Evolutionary conservation across 2,113 vertebrate genomes (phyloP).

Genomic region (Onychostruthus taczanowskii): DNA sequence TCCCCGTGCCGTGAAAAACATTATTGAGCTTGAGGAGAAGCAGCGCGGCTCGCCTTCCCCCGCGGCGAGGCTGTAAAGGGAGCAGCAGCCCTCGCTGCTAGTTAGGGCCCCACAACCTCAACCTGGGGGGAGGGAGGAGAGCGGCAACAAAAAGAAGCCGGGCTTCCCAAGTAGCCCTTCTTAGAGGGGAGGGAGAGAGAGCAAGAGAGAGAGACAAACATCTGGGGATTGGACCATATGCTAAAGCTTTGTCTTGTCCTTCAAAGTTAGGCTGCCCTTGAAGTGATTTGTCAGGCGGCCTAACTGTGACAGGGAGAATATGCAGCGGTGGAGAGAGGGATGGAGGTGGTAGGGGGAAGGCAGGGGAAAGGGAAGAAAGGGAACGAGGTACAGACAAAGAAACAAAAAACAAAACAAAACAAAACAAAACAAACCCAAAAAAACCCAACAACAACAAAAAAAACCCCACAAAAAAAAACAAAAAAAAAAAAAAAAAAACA

Average conservation of each 20-base stretch:
- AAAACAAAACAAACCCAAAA: too few species aligned
- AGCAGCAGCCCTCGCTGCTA: not conserved
- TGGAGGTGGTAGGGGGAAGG: not conserved
- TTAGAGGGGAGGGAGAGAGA: conserved; percentile 42
- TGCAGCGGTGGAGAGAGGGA: not conserved
- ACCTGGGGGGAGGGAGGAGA: not conserved
- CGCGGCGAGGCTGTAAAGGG: not conserved
- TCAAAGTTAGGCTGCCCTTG: conserved; percentile 98
- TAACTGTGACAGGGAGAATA: conserved; percentile 79
- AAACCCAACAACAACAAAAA: too few species aligned
- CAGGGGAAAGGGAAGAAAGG: not conserved
- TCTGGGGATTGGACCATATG: conserved; percentile 94
- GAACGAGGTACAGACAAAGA: not conserved
- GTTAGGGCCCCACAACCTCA: not conserved
- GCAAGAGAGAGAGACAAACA: conserved; percentile 70
- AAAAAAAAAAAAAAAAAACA: not conserved
- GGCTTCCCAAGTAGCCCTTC: conserved; percentile 54
- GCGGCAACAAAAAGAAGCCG: not conserved
- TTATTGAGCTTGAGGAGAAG: not conserved
- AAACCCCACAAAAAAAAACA: not conserved
- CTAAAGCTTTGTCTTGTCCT: conserved; percentile 96
- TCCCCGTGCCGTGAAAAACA: not conserved
- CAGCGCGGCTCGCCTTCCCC: not conserved
- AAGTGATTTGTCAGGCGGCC: conserved; percentile 91
- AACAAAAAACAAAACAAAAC: not conserved